A percentile compares a stretch with the other conserved stretches of the same genome.
phyloP scores from a whole-genome alignment of 2,888 invertebrate genomes.

The Heliconius sara region DNA sequence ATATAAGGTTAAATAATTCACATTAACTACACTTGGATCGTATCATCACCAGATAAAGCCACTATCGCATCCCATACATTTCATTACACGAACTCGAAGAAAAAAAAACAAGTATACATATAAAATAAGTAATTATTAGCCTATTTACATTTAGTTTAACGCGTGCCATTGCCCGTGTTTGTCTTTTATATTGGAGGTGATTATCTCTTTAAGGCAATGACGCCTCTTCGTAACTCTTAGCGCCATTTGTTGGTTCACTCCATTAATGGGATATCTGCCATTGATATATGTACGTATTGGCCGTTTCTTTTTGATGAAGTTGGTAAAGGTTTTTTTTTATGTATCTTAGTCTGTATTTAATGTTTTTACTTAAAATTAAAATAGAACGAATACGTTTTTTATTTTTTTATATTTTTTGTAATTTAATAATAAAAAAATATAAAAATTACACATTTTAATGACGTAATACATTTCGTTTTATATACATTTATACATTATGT shows the following conservation, averaged over 20 bases:
- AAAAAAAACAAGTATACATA: background rate
- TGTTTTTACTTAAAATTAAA: background rate
- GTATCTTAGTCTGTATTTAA: background rate
- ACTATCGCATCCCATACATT: conserved; percentile 3
- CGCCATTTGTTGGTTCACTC: conserved; percentile 9
- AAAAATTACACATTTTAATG: no score
- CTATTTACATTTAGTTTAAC: conserved; percentile 28
- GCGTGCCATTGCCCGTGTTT: conserved; percentile 3
- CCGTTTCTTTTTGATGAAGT: background rate
- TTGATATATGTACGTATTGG: conserved; percentile 4
- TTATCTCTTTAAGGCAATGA: conserved; percentile 22
- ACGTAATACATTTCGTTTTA: no score
- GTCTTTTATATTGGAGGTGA: background rate
- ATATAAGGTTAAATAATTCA: background rate
- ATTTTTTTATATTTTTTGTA: no score
- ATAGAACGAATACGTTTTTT: no score
- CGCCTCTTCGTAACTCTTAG: conserved; percentile 25
- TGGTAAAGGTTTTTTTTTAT: background rate
- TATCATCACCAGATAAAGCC: background rate
- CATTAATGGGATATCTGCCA: conserved; percentile 9
- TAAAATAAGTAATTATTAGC: conserved; percentile 15
- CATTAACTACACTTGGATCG: no score
- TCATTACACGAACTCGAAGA: background rate
- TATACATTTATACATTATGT: background rate
- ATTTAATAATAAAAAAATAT: no score